Base-by-base conservation (phyloP, 2,797 vertebrate species). In the Taeniopygia guttata region DNA sequence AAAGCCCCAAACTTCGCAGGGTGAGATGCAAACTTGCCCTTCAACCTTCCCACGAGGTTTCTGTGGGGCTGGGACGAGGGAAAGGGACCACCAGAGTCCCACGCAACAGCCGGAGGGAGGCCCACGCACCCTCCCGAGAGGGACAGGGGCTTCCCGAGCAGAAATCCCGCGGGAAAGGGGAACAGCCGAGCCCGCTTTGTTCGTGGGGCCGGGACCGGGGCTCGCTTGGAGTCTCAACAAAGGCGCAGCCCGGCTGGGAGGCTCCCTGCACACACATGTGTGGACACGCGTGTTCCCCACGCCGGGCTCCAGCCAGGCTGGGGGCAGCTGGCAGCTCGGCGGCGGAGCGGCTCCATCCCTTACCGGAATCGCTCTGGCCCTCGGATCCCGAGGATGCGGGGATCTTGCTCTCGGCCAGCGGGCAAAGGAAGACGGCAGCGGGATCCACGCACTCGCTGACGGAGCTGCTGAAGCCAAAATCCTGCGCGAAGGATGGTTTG, bases 361-460 rank as follows among this genome's bases (percentile, higher is more conserved):
- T 99, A 99, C 99, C 99, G 7, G 99, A 99, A 92, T 99, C 99
- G 16, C 98, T 99, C 88, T 98, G 98, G 60, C 98, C 99, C 97
- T 99, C 99, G 6, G 99, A 99, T 68, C 99, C 99, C 32, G 99
- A 99, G 51, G 99, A 99, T 38, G 98, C 97, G 79, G 98, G 98
- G 92, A 98, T 98, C 95, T 99, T 99, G 97, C 97, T 97, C 94
- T 98, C 97, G 81, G 96, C 92, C 96, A 69, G 97, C n/a, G 90
- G 98, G 97, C 98, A 98, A n/a, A 98, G 98, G 97, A 98, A 98
- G 22, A 99, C 98, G 15, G 99, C 98, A 2, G 98, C 98, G 21
- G 99, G 98, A 96, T 98, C 98, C 92, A 99, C 98, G 94, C 98
- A 98, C 93, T 99, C 98, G 30, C 97, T 97, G 64, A 92, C 97